These are phyloP conservation scores for Acronicta psi DNA, from an alignment of 2,888 invertebrate genomes.

Conservation along the genomic window DNA sequence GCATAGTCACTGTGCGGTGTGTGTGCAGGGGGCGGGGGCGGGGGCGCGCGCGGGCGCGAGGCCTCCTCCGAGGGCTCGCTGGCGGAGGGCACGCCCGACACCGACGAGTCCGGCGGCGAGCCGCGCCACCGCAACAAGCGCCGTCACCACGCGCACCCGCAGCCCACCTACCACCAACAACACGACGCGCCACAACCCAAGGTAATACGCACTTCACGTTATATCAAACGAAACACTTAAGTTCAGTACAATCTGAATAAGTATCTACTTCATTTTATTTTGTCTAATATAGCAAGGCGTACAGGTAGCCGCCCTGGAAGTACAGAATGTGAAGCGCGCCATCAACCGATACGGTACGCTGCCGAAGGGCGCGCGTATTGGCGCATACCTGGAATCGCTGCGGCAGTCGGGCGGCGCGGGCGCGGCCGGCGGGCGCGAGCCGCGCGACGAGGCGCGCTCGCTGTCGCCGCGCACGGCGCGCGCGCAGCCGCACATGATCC, in stretches of 20 bases:
- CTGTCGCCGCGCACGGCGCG: constrained; percentile 91
- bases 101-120: constrained; percentile 90
- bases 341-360: constrained; percentile 98
- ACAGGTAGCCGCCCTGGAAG: constrained; percentile 97
- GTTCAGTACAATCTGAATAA: neutral
- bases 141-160: constrained; percentile 79
- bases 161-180: constrained; percentile 76
- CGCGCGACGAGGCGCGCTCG: constrained; percentile 82
- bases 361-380: constrained; percentile 98
- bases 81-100: constrained; percentile 92
- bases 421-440: constrained; percentile 84
- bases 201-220: constrained; percentile 46
- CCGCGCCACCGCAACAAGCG: constrained; percentile 84
- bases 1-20: neutral
- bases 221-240: neutral
- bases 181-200: constrained; percentile 63
- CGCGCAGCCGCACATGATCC: constrained; percentile 94
- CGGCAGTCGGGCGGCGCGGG: constrained; percentile 91
- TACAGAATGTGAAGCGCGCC: constrained; percentile 97
- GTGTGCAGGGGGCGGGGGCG: constrained; percentile 28
- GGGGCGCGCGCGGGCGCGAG: constrained; percentile 77
- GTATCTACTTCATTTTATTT: neutral
- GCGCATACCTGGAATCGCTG: constrained; percentile 98
- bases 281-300: constrained; percentile 82
- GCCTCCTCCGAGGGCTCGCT: constrained; percentile 92